Evolutionary conservation across 2,888 invertebrate species (phyloP).

Genomic region (Papilio demoleus): DNA sequence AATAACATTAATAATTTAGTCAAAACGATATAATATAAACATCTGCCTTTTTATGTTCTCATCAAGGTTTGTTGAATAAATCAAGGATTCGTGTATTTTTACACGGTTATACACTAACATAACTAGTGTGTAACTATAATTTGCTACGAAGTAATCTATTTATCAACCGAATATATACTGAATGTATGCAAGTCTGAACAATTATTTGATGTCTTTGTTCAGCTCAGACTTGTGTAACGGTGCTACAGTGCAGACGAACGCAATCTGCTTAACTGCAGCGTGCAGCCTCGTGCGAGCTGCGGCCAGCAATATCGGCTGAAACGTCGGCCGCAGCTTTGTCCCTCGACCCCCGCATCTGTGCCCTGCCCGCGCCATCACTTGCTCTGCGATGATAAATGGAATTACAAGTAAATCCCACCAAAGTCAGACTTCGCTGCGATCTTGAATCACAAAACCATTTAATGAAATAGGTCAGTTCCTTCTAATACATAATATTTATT

Average conservation of each 20-base stretch:
- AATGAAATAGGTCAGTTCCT: neutral
- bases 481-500: neutral
- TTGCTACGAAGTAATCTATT: too few species aligned
- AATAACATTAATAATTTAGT: neutral
- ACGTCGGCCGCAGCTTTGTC: neutral
- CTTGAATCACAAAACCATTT: neutral
- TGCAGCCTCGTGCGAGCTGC: neutral
- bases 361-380: neutral
- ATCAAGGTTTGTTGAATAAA: neutral
- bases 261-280: neutral
- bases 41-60: neutral
- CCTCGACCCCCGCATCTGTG: neutral
- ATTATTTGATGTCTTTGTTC: too few species aligned
- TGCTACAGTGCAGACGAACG: neutral
- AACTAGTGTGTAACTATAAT: too few species aligned
- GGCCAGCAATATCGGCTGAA: neutral
- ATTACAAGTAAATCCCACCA: slow-evolving; percentile 25
- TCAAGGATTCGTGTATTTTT: neutral
- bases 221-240: too few species aligned
- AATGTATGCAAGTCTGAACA: too few species aligned
- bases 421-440: neutral
- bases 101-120: too few species aligned
- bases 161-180: too few species aligned
- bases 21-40: neutral
- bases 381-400: slow-evolving; percentile 15